Base-by-base conservation (phyloP, 1,140 invertebrate species). In the Nylanderia fulva region DNA sequence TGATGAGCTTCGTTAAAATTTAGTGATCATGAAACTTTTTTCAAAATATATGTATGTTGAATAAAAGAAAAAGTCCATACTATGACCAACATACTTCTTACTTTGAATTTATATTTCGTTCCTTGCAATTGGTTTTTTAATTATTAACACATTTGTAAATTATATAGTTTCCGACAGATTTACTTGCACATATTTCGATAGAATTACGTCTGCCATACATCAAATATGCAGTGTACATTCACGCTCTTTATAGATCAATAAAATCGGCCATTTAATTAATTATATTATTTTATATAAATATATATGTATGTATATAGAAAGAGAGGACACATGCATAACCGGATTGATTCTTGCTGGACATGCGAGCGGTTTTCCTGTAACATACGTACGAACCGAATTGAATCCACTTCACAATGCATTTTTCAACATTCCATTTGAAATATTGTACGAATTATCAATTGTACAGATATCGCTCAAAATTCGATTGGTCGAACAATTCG, bases 341-440 rank as follows among this genome's bases (percentile, higher is more conserved):
- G 42, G 24, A 69, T 11, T 86, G 54, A 56, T 48, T 29, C 60
- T 72, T 27, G 27, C 29, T 24, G 13, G n/a, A 52, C 24, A 27
- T 52, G 56, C 36, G 18, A 36, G 11, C 52, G 21, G 33, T 66
- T 76, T 84, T 52, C 36, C 39, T 42, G 24, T 29, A 74, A 85
- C 71, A 68, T 42, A 9, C 13, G 33, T 45, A n/a, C 27, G 27
- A 42, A 36, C 21, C n/a, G 80, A 77, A 33, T 88, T 84, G 75
- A 87, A 87, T 87, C 33, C 58, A 82, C 71, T 76, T n/a, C 39
- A 48, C 45, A 77, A 74, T 82, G 33, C 63, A 86, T 86, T 89
- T 88, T 89, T 86, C 42, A 74, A n/a, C 39, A 24, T 61, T 52
- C 48, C 58, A 54, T 42, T 76, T n/a, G 29, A 87, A 77, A 77